These are phyloP conservation scores for Selenia dentaria DNA, from an alignment of 2,888 invertebrate species.

Conservation along the genomic window DNA sequence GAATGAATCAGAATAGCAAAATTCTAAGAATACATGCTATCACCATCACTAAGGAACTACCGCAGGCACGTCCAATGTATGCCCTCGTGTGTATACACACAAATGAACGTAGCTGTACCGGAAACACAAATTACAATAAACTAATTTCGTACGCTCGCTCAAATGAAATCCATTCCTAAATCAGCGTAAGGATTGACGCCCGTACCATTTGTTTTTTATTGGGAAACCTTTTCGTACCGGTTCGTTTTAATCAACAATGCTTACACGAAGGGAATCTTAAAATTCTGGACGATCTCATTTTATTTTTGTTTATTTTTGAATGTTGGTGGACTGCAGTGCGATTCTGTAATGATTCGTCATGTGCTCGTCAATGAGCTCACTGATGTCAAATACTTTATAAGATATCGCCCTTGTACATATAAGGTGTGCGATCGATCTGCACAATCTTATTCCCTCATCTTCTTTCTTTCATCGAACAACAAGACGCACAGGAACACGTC, in stretches of 20 bases:
- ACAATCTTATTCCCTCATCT: too few species aligned
- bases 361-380: too few species aligned
- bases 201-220: constrained; percentile 64
- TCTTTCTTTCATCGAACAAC: too few species aligned
- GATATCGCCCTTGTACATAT: too few species aligned
- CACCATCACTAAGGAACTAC: too few species aligned
- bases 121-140: constrained; percentile 56
- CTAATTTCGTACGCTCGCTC: constrained; percentile 53
- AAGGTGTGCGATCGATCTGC: too few species aligned
- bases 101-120: constrained; percentile 37
- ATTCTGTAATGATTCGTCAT: too few species aligned
- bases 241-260: constrained; percentile 51
- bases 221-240: constrained; percentile 49
- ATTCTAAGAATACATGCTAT: too few species aligned
- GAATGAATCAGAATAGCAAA: too few species aligned
- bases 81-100: constrained; percentile 29
- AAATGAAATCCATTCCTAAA: constrained; percentile 57
- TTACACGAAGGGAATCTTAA: constrained; percentile 35
- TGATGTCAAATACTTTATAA: too few species aligned
- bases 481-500: too few species aligned
- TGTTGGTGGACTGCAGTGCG: too few species aligned
- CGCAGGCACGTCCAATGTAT: not conserved
- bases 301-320: constrained; percentile 11
- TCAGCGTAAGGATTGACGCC: constrained; percentile 57
- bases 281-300: constrained; percentile 13